phyloP scores from a whole-genome alignment of 2,113 vertebrate species.

The Jacana jacana region DNA sequence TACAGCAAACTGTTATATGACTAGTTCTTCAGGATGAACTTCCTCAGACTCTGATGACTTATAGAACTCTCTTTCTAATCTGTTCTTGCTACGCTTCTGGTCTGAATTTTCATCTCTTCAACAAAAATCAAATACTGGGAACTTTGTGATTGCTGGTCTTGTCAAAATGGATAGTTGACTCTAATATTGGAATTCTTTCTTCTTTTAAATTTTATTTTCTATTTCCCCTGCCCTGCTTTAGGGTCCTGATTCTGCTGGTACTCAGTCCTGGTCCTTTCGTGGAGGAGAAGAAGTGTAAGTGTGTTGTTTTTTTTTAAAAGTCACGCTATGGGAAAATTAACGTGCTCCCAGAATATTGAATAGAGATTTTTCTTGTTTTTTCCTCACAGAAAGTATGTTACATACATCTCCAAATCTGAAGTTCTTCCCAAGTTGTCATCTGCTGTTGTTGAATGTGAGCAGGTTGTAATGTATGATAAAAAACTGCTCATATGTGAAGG shows the following conservation, averaged over 20 bases:
- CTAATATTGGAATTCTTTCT: neutral
- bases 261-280: neutral
- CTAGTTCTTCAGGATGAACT: neutral
- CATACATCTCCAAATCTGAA: conserved; percentile 46
- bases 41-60: neutral
- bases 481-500: neutral
- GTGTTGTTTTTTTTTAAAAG: neutral
- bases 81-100: neutral
- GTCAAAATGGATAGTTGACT: neutral
- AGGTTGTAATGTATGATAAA: conserved; percentile 40
- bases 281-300: conserved; percentile 40
- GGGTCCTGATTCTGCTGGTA: neutral
- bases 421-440: neutral
- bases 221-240: neutral
- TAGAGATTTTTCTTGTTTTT: neutral
- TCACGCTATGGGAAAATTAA: neutral
- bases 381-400: neutral
- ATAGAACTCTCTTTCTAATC: neutral
- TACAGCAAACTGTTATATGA: neutral
- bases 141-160: neutral
- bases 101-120: neutral
- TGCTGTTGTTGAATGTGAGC: neutral
- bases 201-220: neutral
- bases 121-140: neutral
- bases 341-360: accelerated